Conservation (phyloP, 2,113 vertebrate species). For the Emydocephalus ijimae region DNA sequence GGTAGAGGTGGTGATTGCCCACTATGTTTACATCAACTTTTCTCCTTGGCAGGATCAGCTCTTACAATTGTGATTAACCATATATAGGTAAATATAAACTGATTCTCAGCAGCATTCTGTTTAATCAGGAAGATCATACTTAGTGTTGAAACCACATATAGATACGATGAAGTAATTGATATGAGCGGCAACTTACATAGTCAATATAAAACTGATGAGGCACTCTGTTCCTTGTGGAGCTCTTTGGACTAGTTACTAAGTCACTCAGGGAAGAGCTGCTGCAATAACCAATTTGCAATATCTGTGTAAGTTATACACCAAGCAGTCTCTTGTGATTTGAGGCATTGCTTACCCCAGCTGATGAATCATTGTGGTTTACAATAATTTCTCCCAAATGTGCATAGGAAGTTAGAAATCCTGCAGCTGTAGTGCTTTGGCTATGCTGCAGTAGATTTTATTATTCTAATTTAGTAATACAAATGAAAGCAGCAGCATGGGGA, state of each 20-base stretch:
- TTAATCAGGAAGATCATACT: background rate
- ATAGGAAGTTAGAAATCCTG: background rate
- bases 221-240: background rate
- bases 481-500: conserved; percentile 22
- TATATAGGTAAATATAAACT: background rate
- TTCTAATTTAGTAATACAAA: conserved; percentile 23
- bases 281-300: conserved; percentile 6
- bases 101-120: background rate
- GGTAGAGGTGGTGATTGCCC: background rate
- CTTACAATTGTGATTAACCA: background rate
- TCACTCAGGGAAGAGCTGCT: conserved; percentile 21
- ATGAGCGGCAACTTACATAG: background rate
- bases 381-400: conserved; percentile 22
- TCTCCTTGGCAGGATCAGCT: background rate
- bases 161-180: background rate
- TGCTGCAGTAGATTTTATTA: conserved; percentile 31
- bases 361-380: conserved; percentile 7
- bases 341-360: conserved; percentile 12
- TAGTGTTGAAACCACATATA: background rate
- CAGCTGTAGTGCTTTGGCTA: conserved; percentile 24
- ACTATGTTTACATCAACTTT: background rate
- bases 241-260: conserved; percentile 9
- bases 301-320: conserved; percentile 8
- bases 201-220: background rate
- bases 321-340: conserved; percentile 13